Evolutionary conservation across 2,113 vertebrate genomes (phyloP).

Genomic region (Casuarius casuarius): DNA sequence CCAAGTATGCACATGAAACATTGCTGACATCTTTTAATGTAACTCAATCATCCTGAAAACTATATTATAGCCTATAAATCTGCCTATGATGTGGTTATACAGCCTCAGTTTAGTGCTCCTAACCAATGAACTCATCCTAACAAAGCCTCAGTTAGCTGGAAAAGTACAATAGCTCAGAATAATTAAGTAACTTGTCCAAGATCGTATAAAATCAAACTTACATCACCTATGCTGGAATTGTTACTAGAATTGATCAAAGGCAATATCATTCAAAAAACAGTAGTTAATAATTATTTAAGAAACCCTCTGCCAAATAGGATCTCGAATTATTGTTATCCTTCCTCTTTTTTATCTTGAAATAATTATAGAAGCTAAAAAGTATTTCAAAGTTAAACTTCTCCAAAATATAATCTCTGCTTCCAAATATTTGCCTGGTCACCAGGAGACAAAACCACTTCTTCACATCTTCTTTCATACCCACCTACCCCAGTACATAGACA

Average conservation of each 20-base stretch:
- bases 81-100: neutral
- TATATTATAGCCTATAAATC: neutral
- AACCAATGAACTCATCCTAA: neutral
- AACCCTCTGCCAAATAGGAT: neutral
- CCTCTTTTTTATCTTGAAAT: neutral
- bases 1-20: neutral
- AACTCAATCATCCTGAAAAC: neutral
- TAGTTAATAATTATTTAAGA: neutral
- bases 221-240: neutral
- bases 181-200: neutral
- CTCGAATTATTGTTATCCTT: neutral
- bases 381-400: neutral
- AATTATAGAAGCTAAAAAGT: neutral
- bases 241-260: neutral
- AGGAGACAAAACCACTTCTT: neutral
- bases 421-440: neutral
- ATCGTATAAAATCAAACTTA: neutral
- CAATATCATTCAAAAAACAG: neutral
- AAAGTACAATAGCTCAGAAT: neutral
- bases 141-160: neutral
- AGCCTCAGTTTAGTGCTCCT: neutral
- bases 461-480: neutral
- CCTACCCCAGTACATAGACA: neutral
- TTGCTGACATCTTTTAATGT: neutral
- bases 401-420: neutral